A percentile compares a stretch with the other conserved stretches of the same genome.
These are phyloP conservation scores for Syngnathus scovelli DNA, from an alignment of 2,113 vertebrate genomes.

Conservation along the genomic window DNA sequence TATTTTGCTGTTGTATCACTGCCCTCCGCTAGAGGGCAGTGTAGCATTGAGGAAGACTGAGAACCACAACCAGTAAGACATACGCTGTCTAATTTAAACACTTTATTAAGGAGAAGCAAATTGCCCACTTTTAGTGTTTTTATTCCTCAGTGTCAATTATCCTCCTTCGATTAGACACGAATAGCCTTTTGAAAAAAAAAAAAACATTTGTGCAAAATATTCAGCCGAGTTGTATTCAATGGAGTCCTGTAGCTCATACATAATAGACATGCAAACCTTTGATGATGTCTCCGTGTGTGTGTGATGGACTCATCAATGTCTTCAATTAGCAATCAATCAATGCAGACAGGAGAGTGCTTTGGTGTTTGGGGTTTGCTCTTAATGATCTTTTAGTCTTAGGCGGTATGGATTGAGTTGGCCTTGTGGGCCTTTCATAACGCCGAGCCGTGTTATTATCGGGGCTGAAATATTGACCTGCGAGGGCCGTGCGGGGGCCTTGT, in stretches of 20 bases:
- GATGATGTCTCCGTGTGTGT: neutral
- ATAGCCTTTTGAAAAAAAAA: neutral
- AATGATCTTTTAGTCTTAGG: slow-evolving; percentile 1
- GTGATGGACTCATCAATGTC: neutral
- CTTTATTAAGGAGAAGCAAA: neutral
- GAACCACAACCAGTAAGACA: neutral
- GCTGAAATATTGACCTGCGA: slow-evolving; percentile 4
- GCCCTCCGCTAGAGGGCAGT: neutral
- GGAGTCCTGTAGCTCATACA: neutral
- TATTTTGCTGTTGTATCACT: neutral
- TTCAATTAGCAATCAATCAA: slow-evolving; percentile 7
- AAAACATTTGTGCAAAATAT: neutral
- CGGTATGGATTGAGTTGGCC: neutral
- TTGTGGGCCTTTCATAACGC: neutral
- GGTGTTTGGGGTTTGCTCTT: neutral
- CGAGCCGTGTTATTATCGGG: neutral
- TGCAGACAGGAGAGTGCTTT: neutral
- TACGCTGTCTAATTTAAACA: neutral
- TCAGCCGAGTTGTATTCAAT: neutral
- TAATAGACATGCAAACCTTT: neutral
- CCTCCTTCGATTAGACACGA: neutral
- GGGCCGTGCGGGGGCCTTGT: neutral
- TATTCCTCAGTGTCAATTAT: neutral
- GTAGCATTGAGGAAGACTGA: neutral
- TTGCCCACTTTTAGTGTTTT: neutral